phyloP scores from a whole-genome alignment of 2,888 invertebrate species.

The Empis livida region DNA sequence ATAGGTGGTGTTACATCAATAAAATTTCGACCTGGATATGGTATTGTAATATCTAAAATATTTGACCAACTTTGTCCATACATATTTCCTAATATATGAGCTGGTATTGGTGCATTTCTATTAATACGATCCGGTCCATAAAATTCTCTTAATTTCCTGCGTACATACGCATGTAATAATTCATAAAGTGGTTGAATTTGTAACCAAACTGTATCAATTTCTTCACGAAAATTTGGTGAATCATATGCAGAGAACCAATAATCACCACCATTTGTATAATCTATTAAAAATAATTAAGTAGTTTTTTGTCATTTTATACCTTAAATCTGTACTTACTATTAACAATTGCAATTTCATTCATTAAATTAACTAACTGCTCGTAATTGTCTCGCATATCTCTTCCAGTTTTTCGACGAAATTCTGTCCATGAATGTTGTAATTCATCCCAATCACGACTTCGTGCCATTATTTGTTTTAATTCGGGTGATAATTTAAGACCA shows the following conservation, averaged over 20 bases:
- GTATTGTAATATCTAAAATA: slow-evolving; percentile 65
- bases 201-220: slow-evolving; percentile 72
- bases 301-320: no score
- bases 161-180: slow-evolving; percentile 77
- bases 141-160: slow-evolving; percentile 65
- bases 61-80: slow-evolving; percentile 83
- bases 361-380: slow-evolving; percentile 64
- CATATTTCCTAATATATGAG: slow-evolving; percentile 80
- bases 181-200: slow-evolving; percentile 77
- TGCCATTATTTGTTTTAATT: slow-evolving; percentile 64
- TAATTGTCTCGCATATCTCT: slow-evolving; percentile 65
- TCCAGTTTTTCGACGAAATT: slow-evolving; percentile 79
- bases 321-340: slow-evolving; percentile 52
- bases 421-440: slow-evolving; percentile 75
- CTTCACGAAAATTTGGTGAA: slow-evolving; percentile 57
- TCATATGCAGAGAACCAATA: slow-evolving; percentile 86
- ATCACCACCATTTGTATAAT: slow-evolving; percentile 74
- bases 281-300: slow-evolving; percentile 34
- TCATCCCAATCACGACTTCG: slow-evolving; percentile 77
- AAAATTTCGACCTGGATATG: slow-evolving; percentile 72
- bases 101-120: slow-evolving; percentile 68
- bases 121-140: slow-evolving; percentile 76
- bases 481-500: slow-evolving; percentile 67
- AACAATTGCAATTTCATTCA: slow-evolving; percentile 64
- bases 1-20: slow-evolving; percentile 76